Base-by-base conservation (phyloP, 1,140 invertebrate genomes). In the Eueides isabella region DNA sequence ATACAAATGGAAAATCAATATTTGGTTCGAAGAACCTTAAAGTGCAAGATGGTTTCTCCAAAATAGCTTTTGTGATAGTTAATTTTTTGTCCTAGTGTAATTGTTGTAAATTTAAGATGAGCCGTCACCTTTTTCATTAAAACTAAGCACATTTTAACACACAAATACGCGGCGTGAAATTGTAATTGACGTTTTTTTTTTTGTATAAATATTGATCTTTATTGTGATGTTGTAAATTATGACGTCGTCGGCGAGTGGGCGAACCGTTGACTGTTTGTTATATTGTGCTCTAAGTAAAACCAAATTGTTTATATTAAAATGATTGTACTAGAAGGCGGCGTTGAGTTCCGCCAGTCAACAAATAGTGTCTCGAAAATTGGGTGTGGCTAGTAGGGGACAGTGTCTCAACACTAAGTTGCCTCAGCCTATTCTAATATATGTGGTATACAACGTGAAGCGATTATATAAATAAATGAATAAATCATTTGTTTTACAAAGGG, bases 31-130 rank as follows among this genome's bases (percentile, higher is more conserved):
- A 68, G 68, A 16, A 61, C 68, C 68, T 55, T 9, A 23, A 55
- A 11, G 26, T 26, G n/a, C 11, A 55, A 23, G 48, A n/a, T 23
- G 71, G 68, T 73, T 69, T 68, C 67, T 74, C 66, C 74, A 72
- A 77, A 67, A 77, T 82, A 81, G 73, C 78, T 87, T 89, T 88
- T 89, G 87, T 90, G 86, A 89, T 90, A 89, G 85, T 84, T 87
- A 85, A 38, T 16, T 85, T 82, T 89, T 88, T 86, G 81, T 79
- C 80, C 85, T 86, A 84, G 75, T 76, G 79, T 85, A 82, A 81
- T 83, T 84, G 81, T 76, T 78, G 76, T 84, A 75, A 78, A 78
- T 66, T 31, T 41, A 76, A 63, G 74, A 63, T 72, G 61, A 48
- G 71, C 71, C 33, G 44, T 78, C 78, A 72, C 71, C 78, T 75